Conservation (phyloP, 2,113 vertebrate species). For the Nicator chloris region DNA sequence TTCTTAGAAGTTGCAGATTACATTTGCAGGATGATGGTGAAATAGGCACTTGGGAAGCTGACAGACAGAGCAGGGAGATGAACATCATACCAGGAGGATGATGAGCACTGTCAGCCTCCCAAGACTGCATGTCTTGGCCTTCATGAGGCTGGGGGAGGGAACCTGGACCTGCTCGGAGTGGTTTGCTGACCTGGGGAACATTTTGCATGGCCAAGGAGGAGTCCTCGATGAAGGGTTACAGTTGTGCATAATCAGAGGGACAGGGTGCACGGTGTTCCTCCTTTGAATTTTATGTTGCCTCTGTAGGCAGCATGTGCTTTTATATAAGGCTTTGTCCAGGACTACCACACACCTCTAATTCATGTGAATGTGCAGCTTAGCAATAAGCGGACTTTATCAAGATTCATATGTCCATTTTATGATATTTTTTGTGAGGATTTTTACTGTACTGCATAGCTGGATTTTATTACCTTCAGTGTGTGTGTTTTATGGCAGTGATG, state of each 20-base stretch:
- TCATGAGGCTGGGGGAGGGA: neutral
- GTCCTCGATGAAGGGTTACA: neutral
- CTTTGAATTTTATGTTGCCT: neutral
- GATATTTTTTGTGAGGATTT: constrained; percentile 41
- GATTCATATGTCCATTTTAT: constrained; percentile 54
- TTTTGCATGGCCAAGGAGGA: neutral
- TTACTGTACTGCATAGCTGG: constrained; percentile 38
- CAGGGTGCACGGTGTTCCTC: neutral
- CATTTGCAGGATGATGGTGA: neutral
- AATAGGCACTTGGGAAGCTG: neutral
- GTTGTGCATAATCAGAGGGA: neutral
- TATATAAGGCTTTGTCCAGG: neutral
- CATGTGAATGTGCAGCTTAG: neutral
- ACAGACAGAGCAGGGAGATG: neutral
- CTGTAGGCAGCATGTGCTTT: neutral
- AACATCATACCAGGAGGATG: neutral
- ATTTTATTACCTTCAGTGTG: constrained; percentile 38
- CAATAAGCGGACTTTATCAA: neutral
- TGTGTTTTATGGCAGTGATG: constrained; percentile 30
- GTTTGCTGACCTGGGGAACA: neutral
- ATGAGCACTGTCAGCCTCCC: neutral
- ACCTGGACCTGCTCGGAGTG: neutral
- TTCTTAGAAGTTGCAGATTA: neutral
- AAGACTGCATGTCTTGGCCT: fast-evolving
- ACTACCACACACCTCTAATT: neutral